A percentile compares a stretch with the other conserved stretches of the same genome.
Evolutionary conservation across 2,888 invertebrate species (phyloP).

Genomic region (Folsomia manolachei): DNA sequence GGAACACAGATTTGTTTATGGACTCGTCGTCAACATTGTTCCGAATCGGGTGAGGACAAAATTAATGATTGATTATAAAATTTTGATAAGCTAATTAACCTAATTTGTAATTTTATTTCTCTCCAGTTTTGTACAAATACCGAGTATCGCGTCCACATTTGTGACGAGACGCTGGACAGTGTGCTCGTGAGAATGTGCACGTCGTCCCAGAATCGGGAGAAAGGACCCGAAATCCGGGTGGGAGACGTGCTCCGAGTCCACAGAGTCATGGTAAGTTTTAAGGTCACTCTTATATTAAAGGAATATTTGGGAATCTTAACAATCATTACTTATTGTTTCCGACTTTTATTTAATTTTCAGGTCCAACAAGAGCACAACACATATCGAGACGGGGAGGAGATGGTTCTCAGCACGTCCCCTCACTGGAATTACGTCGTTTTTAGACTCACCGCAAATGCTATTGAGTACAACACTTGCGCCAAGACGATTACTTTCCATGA

Average conservation of each 20-base stretch:
- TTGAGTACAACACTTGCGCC: conserved; percentile 23
- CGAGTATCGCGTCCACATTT: conserved; percentile 20
- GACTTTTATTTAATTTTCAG: conserved; percentile 1
- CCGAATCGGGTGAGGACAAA: conserved; percentile 16
- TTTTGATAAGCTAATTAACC: not conserved
- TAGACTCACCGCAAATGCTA: conserved; percentile 5
- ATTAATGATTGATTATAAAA: too few relatives aligned
- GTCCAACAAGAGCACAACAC: conserved; percentile 28
- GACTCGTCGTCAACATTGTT: conserved; percentile 13
- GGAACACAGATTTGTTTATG: conserved; percentile 15
- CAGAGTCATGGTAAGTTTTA: conserved; percentile 25
- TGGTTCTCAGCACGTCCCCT: conserved; percentile 25
- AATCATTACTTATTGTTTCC: too few relatives aligned
- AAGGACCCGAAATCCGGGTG: conserved; percentile 23
- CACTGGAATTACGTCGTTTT: conserved; percentile 30
- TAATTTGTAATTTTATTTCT: not conserved
- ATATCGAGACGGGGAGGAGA: conserved; percentile 10
- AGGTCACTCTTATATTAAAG: not conserved
- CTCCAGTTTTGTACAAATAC: conserved; percentile 10
- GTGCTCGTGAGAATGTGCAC: conserved; percentile 20
- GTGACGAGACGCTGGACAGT: conserved; percentile 24
- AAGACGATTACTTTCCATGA: conserved; percentile 13
- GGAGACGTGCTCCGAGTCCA: conserved; percentile 31
- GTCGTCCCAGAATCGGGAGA: not conserved
- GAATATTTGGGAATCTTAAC: not conserved